A percentile compares a stretch with the other conserved stretches of the same genome.
Conservation (phyloP, 2,797 vertebrate species). For the Muscicapa striata region DNA sequence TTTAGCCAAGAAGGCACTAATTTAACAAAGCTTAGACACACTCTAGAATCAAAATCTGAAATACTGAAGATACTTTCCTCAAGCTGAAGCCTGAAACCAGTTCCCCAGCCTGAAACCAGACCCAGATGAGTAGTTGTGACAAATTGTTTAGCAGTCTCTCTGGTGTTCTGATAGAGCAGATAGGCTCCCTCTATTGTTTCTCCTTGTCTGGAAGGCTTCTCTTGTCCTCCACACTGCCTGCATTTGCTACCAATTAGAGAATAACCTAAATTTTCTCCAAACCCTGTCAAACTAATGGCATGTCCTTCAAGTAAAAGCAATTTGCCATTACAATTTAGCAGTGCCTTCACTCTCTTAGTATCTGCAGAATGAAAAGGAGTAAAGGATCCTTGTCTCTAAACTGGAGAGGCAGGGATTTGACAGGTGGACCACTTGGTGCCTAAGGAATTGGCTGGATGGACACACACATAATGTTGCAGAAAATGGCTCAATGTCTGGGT, state of each 20-base stretch:
- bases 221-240: neutral
- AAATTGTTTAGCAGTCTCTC: neutral
- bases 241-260: neutral
- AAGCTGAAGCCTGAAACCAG: neutral
- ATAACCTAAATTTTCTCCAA: neutral
- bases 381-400: neutral
- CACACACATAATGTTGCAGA: neutral
- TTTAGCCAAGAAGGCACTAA: neutral
- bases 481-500: accelerated
- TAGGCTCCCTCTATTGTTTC: neutral
- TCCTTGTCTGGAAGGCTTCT: neutral
- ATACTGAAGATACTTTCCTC: neutral
- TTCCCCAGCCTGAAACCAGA: neutral
- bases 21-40: neutral
- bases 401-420: neutral
- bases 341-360: neutral
- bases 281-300: neutral
- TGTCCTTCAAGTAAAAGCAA: neutral
- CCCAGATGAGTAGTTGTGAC: neutral
- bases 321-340: neutral
- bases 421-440: neutral
- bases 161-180: neutral
- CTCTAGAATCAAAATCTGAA: neutral
- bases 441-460: neutral
- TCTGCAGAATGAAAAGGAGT: neutral